Percentiles rank a stretch among this genome's conserved stretches.
Evolutionary conservation across 2,888 invertebrate genomes (phyloP).

Genomic region (Erebia ligea): DNA sequence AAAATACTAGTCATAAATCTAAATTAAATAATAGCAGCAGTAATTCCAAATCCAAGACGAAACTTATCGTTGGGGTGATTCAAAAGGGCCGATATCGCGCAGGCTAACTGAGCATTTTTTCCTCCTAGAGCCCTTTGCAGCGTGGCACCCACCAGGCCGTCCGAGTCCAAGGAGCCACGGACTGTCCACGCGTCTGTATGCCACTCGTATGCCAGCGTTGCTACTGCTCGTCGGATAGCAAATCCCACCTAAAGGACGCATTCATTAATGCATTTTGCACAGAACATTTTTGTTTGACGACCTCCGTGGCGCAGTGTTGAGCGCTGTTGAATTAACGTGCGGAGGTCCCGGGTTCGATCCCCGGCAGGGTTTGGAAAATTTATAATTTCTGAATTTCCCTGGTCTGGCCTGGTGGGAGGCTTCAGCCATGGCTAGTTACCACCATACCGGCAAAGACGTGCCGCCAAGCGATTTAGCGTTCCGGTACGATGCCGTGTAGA

Average conservation of each 20-base stretch:
- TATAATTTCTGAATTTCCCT: no score
- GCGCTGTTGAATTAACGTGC: no score
- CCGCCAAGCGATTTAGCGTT: no score
- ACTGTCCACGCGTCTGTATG: conserved; percentile 68
- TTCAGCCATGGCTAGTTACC: no score
- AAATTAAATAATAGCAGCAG: conserved; percentile 62
- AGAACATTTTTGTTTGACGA: no score
- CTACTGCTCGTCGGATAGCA: conserved; percentile 66
- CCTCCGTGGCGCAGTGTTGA: no score
- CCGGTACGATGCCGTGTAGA: no score
- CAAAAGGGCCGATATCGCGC: conserved; percentile 72
- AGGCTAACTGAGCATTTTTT: conserved; percentile 62
- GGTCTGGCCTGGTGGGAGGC: no score
- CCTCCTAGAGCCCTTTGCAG: conserved; percentile 70
- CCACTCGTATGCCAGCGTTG: conserved; percentile 74
- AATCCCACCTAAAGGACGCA: conserved; percentile 61
- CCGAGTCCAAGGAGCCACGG: conserved; percentile 72
- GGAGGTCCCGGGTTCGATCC: no score
- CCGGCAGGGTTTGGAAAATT: no score
- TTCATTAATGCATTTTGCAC: not conserved
- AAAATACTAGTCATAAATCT: not conserved
- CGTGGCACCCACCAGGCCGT: conserved; percentile 75
- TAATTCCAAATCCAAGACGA: conserved; percentile 72
- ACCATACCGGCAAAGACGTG: no score
- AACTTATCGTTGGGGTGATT: conserved; percentile 80